These are phyloP conservation scores for Rhamnusium bicolor DNA, from an alignment of 2,888 invertebrate species.

Conservation along the genomic window DNA sequence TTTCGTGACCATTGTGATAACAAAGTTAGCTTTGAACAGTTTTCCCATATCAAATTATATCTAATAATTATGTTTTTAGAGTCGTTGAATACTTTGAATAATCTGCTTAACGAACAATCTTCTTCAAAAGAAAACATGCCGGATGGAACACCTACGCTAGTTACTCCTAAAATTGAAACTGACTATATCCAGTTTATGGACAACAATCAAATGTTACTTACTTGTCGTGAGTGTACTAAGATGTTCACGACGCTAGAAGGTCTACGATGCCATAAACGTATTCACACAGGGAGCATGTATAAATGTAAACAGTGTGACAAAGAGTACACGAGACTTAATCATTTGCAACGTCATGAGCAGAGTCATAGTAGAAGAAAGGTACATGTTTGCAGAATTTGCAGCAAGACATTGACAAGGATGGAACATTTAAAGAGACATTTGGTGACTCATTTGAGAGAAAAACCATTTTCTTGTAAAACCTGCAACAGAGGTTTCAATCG, in stretches of 20 bases:
- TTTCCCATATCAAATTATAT: too few species aligned
- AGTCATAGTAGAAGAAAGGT: slow-evolving; percentile 66
- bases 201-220: slow-evolving; percentile 66
- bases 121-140: slow-evolving; percentile 34
- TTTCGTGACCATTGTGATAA: too few species aligned
- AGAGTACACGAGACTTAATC: slow-evolving; percentile 66
- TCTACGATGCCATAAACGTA: slow-evolving; percentile 62
- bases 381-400: slow-evolving; percentile 69
- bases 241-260: slow-evolving; percentile 67
- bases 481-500: slow-evolving; percentile 70
- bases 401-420: slow-evolving; percentile 67
- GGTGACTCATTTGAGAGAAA: slow-evolving; percentile 68
- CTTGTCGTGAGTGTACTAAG: slow-evolving; percentile 67
- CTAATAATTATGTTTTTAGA: slow-evolving; percentile 44
- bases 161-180: slow-evolving; percentile 51
- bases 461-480: slow-evolving; percentile 67
- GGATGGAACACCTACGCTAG: slow-evolving; percentile 28
- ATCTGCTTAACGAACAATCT: slow-evolving; percentile 46
- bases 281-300: slow-evolving; percentile 66
- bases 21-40: too few species aligned
- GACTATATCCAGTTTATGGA: slow-evolving; percentile 68
- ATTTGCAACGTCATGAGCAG: slow-evolving; percentile 67
- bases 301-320: slow-evolving; percentile 69
- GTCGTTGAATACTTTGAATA: slow-evolving; percentile 56
- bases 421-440: slow-evolving; percentile 69